A percentile compares a stretch with the other conserved stretches of the same genome.
Conservation (phyloP, 2,797 vertebrate genomes). For the Poecilia velifera region DNA sequence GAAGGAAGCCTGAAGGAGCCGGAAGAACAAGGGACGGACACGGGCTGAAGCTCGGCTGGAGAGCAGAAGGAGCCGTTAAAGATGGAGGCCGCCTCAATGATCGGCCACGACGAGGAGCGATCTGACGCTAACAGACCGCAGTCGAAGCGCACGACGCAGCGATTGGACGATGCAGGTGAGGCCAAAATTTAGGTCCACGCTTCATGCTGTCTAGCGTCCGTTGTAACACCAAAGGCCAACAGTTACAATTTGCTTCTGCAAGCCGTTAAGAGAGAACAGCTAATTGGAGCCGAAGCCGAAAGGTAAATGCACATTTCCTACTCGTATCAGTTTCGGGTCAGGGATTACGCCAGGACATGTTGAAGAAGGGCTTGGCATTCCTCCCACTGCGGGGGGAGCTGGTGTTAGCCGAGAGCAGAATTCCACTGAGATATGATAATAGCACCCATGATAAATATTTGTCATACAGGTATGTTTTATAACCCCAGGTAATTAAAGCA, state of each 20-base stretch:
- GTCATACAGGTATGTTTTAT: conserved; percentile 43
- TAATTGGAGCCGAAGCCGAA: conserved; percentile 21
- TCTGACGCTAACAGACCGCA: no score
- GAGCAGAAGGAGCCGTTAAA: no score
- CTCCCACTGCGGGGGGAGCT: conserved; percentile 59
- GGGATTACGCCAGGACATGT: conserved; percentile 71
- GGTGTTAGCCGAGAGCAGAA: conserved; percentile 67
- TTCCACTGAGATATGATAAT: conserved; percentile 71
- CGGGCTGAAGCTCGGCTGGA: no score
- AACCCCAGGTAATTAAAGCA: conserved; percentile 32
- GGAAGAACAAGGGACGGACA: no score
- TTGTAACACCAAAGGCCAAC: conserved; percentile 2
- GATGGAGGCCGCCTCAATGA: no score
- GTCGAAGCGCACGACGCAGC: no score
- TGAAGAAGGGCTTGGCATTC: conserved; percentile 66
- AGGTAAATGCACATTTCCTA: conserved; percentile 36
- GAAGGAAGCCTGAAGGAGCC: no score
- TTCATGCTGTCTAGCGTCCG: not conserved
- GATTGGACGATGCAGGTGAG: no score
- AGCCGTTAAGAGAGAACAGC: conserved; percentile 6
- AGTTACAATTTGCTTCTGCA: conserved; percentile 8
- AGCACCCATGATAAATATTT: conserved; percentile 59
- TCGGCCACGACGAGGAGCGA: no score
- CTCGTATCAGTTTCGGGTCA: conserved; percentile 66
- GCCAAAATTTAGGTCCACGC: no score